A percentile compares a stretch with the other conserved stretches of the same genome.
These are phyloP conservation scores for Drosophila rufa DNA, from an alignment of 1,140 invertebrate genomes.

Conservation along the genomic window DNA sequence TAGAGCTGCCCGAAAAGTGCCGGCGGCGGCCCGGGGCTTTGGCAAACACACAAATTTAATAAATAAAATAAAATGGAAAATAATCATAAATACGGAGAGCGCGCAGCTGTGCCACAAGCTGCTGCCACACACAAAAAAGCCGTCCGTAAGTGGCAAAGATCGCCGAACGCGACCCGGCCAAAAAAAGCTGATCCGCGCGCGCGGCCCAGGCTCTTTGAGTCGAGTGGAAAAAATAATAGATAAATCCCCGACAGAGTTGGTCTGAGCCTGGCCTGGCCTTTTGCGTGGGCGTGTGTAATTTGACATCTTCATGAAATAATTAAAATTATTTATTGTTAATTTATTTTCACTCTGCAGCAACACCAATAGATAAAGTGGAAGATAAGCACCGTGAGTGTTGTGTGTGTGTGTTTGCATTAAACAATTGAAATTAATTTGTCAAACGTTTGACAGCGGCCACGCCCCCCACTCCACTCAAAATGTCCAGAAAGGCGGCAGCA, in stretches of 20 bases:
- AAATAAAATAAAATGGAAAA: conserved; percentile 68
- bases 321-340: conserved; percentile 84
- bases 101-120: conserved; percentile 71
- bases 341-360: conserved; percentile 68
- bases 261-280: conserved; percentile 37
- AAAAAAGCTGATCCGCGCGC: background rate
- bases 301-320: conserved; percentile 84
- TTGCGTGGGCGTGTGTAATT: conserved; percentile 78
- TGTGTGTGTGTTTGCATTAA: conserved; percentile 49
- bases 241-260: conserved; percentile 17
- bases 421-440: conserved; percentile 83
- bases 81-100: conserved; percentile 78
- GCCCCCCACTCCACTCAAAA: conserved; percentile 16
- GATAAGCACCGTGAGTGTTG: conserved; percentile 56
- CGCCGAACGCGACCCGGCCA: conserved; percentile 42
- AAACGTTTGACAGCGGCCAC: conserved; percentile 65
- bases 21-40: conserved; percentile 49
- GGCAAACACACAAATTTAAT: conserved; percentile 67
- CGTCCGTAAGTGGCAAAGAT: conserved; percentile 73
- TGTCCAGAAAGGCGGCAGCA: conserved; percentile 7
- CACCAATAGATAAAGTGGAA: conserved; percentile 69
- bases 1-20: conserved; percentile 61
- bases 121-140: conserved; percentile 44
- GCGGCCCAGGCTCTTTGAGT: conserved; percentile 6
- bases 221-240: conserved; percentile 13